Percentiles rank a stretch among this genome's conserved stretches.
Conservation (phyloP, 2,888 invertebrate species). For the Acanthosoma haemorrhoidale region DNA sequence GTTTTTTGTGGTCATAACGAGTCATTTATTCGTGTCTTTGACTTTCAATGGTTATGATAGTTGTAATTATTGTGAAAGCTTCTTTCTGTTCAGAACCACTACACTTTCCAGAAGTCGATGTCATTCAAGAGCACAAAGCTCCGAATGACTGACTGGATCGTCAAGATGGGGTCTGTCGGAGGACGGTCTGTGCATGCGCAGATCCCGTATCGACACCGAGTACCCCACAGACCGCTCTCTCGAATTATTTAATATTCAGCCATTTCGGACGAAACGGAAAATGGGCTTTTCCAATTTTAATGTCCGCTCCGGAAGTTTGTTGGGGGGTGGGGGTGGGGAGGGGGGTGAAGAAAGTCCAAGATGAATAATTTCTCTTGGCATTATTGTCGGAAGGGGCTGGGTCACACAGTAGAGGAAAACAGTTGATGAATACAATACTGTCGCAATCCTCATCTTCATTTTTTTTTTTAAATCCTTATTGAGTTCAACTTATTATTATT, state of each 20-base stretch:
- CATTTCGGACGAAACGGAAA: conserved; percentile 25
- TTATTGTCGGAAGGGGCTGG: neutral
- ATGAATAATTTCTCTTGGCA: conserved; percentile 21
- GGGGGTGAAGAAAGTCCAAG: neutral
- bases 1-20: too few species aligned
- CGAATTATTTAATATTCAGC: conserved; percentile 34
- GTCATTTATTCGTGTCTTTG: too few species aligned
- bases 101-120: too few species aligned
- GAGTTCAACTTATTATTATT: too few species aligned
- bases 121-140: neutral
- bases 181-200: conserved; percentile 30
- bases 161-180: neutral
- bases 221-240: neutral
- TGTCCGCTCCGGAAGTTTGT: neutral
- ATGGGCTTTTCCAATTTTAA: conserved; percentile 35
- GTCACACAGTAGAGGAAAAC: neutral
- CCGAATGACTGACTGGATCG: neutral
- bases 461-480: too few species aligned
- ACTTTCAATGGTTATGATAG: too few species aligned
- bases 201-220: conserved; percentile 19
- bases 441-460: too few species aligned
- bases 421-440: neutral
- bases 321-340: neutral
- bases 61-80: too few species aligned
- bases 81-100: too few species aligned